Conservation (phyloP, 1,140 invertebrate genomes). For the Lutraria rhynchaena region DNA sequence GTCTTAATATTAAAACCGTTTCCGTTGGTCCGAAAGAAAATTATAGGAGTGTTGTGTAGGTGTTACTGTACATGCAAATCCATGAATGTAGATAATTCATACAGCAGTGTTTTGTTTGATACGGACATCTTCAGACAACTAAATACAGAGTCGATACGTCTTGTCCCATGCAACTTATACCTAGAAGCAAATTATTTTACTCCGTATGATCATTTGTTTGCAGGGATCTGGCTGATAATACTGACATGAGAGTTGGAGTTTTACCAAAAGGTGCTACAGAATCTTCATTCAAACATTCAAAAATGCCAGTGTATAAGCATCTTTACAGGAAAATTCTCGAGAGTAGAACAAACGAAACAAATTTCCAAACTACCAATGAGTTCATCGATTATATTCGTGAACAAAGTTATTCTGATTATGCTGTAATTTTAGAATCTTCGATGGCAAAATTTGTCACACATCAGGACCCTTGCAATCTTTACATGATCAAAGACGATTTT, state of each 20-base stretch:
- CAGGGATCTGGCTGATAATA: constrained; percentile 36
- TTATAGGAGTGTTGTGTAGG: too few species aligned
- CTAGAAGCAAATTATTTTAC: background rate
- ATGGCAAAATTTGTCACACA: constrained; percentile 82
- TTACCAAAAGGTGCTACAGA: constrained; percentile 28
- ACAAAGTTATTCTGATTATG: constrained; percentile 86
- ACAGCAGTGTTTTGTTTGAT: too few species aligned
- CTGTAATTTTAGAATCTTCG: constrained; percentile 96
- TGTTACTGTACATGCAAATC: too few species aligned
- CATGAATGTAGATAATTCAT: too few species aligned
- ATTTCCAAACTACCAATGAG: constrained; percentile 38
- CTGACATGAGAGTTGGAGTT: constrained; percentile 23
- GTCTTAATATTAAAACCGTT: too few species aligned
- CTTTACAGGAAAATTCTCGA: constrained; percentile 48
- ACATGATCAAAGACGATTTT: constrained; percentile 60
- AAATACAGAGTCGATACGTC: too few species aligned
- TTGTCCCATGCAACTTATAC: too few species aligned
- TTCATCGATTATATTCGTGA: constrained; percentile 84
- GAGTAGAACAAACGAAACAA: background rate
- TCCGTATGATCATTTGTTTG: background rate
- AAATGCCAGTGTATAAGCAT: constrained; percentile 17
- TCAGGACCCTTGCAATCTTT: constrained; percentile 67
- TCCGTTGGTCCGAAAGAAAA: too few species aligned
- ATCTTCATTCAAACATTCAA: constrained; percentile 38
- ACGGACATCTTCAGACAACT: too few species aligned